Evolutionary conservation across 2,888 invertebrate species (phyloP), one percentile per base, ranked within the genome.

Genomic region (Helicoverpa assulta): DNA sequence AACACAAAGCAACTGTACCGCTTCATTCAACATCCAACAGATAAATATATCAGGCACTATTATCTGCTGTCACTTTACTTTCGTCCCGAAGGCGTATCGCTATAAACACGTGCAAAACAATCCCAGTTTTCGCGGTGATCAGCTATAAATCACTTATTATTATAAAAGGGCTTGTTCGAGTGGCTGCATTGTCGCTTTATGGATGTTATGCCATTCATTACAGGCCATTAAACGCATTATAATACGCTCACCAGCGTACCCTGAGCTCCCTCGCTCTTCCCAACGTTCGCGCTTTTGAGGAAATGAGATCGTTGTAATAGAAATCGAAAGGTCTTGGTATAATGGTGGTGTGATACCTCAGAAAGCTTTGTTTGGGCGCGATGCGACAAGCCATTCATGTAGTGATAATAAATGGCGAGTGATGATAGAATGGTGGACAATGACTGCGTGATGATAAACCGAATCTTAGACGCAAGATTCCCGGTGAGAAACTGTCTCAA

Each of bases 161-260:
- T 93, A 94, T 93, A 94, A 93, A 93, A 91, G 93, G 92, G 92
- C 93, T 89, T 90, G 90, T 94, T 95, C 93, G 93, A 95, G 95
- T 94, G 91, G 90, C 91, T 88, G 89, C 92, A 94, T 95, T 95
- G 95, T 95, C 90, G 90, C 90, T 93, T 95, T 95, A 95, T 95
- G 91, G 95, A 94, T 95, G 95, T 95, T 95, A 95, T 94, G 89
- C 94, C 91, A 94, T 95, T 95, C 95, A 95, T 95, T 95, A 95
- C 95, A 94, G 89, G 92, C 95, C 95, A 95, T 95, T 95, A 94
- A 95, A 93, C 92, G 93, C 91, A 94, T 95, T 95, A 95, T 95
- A 92, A 92, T 83, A 84, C 87, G 82, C 84, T 89, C 86, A 90
- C 94, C 91, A 91, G 67, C 67, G 5, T 78, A 82, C 43, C 19